Conservation (phyloP, 2,888 invertebrate genomes). For the Rhagium mordax region DNA sequence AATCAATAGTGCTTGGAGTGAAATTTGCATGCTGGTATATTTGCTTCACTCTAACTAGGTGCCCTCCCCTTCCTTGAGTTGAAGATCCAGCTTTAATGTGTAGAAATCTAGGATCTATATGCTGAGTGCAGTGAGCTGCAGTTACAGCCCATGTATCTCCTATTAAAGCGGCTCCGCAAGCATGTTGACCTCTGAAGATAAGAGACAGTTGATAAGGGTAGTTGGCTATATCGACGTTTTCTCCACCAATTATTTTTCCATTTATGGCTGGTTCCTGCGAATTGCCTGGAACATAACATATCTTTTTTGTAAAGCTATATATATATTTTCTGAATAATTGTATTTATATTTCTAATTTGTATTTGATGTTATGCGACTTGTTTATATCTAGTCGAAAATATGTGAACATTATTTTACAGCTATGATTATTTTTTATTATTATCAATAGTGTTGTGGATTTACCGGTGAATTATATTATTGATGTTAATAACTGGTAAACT, state of each 20-base stretch:
- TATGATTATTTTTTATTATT: too few species aligned
- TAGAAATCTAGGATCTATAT: conserved; percentile 60
- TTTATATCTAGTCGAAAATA: too few species aligned
- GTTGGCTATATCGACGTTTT: conserved; percentile 42
- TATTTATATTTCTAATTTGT: too few species aligned
- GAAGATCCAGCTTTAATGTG: conserved; percentile 29
- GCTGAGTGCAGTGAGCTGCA: conserved; percentile 25
- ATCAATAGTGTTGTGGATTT: too few species aligned
- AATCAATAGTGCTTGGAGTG: conserved; percentile 15
- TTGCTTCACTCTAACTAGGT: conserved; percentile 24
- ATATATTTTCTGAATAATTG: too few species aligned
- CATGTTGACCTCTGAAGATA: conserved; percentile 19
- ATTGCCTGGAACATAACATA: background rate
- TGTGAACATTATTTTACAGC: too few species aligned
- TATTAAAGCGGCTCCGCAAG: conserved; percentile 52
- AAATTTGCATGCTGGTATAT: conserved; percentile 20
- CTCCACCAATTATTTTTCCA: conserved; percentile 43
- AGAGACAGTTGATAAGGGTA: conserved; percentile 50
- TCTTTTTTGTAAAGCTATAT: too few species aligned
- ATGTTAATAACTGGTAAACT: too few species aligned
- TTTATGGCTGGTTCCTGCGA: background rate
- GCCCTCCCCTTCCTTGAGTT: conserved; percentile 7
- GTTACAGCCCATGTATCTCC: conserved; percentile 8
- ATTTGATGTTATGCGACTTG: too few species aligned
- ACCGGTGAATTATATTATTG: too few species aligned